Evolutionary conservation across 2,888 invertebrate genomes (phyloP), one percentile per base, ranked within the genome.

Genomic region (Hyles lineata): DNA sequence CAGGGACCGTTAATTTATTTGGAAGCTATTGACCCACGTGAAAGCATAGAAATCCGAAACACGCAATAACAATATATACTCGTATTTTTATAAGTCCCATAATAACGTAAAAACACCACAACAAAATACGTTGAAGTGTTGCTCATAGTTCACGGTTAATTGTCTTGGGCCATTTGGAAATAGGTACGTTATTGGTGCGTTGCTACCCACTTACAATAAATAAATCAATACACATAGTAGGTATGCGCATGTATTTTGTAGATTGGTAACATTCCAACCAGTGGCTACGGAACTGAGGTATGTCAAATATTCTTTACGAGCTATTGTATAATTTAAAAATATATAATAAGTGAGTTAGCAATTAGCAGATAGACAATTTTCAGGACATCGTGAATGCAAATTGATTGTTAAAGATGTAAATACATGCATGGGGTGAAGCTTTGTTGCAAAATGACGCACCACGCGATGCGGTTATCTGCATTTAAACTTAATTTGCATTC

Each of bases 231-330:
- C 67, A 50, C 17, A 50, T 67, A 23, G 43, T 50, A 67, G 67
- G 21, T 67, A 67, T 50, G 67, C 67, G 67, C 67, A 67, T 67
- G 67, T 67, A 55, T 67, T 67, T 67, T 2, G 67, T 67, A 67
- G 50, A 67, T 67, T 50, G 50, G 17, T 67, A 23, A 50, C 23
- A 21, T 15, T 67, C 67, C 67, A 67, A 67, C 15, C 25, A 23
- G 23, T 5, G 2, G 9, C 63, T 23, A 67, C 15, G 17, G 67
- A 67, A 50, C 17, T 23, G 17, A 67, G 43, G 23, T 67, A 67
- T 11, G 43, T 63, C 11, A 50, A 6, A n/a, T 23, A 17, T 23
- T 61, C 7, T 29, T 61, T 6, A 61, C 17, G 25, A 29, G 17
- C 23, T 60, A 25, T 29, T 43, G 43, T 43, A 43, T 43, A 11